phyloP scores from a whole-genome alignment of 1,140 invertebrate genomes.

The Drosophila equinoxialis region DNA sequence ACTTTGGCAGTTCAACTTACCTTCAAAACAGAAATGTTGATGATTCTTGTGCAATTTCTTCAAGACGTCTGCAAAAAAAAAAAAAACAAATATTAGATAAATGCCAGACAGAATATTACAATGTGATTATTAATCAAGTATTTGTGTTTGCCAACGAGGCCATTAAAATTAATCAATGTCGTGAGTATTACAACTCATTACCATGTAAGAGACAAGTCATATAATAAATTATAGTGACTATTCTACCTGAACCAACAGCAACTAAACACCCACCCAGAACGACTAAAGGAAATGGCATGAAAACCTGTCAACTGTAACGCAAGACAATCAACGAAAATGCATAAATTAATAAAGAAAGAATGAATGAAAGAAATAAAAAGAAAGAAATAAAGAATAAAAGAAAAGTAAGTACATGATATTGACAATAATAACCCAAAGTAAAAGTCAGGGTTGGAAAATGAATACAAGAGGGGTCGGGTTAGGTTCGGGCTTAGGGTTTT shows the following conservation, averaged over 20 bases:
- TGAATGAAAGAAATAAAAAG: neutral
- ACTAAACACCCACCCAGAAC: slow-evolving; percentile 29
- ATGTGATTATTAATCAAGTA: slow-evolving; percentile 52
- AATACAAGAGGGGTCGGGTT: slow-evolving; percentile 9
- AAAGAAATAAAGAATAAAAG: slow-evolving; percentile 14
- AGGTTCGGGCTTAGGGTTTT: slow-evolving; percentile 6
- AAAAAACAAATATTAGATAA: slow-evolving; percentile 50
- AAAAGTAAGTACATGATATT: slow-evolving; percentile 46
- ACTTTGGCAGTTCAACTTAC: slow-evolving; percentile 64
- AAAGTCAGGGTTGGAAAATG: slow-evolving; percentile 52
- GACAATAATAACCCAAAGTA: slow-evolving; percentile 35
- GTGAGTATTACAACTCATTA: slow-evolving; percentile 60
- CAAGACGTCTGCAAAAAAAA: slow-evolving; percentile 60
- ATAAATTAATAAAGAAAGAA: slow-evolving; percentile 69
- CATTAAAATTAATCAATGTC: slow-evolving; percentile 71
- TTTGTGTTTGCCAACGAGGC: slow-evolving; percentile 32
- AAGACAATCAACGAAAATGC: slow-evolving; percentile 72
- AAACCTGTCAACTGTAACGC: slow-evolving; percentile 79
- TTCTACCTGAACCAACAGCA: slow-evolving; percentile 29
- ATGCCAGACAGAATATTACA: slow-evolving; percentile 55
- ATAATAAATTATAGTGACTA: slow-evolving; percentile 52
- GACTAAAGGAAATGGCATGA: neutral
- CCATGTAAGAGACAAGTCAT: slow-evolving; percentile 43
- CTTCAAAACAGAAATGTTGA: slow-evolving; percentile 63
- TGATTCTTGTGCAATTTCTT: slow-evolving; percentile 53